Evolutionary conservation across 2,888 invertebrate genomes (phyloP), one percentile per base, ranked within the genome.

Genomic region (Chorisops tibialis): DNA sequence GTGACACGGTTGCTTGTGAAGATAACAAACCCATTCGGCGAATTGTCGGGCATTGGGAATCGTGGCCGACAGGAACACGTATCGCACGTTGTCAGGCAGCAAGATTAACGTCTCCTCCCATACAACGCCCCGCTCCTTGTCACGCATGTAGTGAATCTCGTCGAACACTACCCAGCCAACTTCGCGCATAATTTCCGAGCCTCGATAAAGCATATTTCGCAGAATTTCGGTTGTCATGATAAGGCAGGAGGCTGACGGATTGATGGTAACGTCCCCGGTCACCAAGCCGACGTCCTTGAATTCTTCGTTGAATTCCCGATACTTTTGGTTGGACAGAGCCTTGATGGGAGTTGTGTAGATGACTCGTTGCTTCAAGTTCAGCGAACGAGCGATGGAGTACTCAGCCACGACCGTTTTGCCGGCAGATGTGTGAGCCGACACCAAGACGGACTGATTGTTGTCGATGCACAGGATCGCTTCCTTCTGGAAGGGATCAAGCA

Each of bases 181-280:
- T 84, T 99, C 99, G 63, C 97, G 84, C 92, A 97, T 97, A 19
- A 99, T 88, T 82, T 99, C 97, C 39, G 96, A 96, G 51, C 99
- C 99, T 73, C 98, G 83, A 74, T 99, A 99, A 62, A 99, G 81
- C 99, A 99, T 99, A 72, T 96, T 96, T 66, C 99, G 83, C 65
- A 99, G 81, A 84, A 99, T 99, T 83, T 99, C 99, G n/a, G 99
- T 99, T 0, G 99, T 99, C 99, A 99, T 99, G 68, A 99, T 96
- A 38, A 99, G 85, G 78, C 97, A 95, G 59, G 96, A 96, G 12
- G 99, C 99, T 37, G 91, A 89, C 4, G 98, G 98, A 81, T 99
- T 99, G 59, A 99, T 96, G 0, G 99, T 99, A 2, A 99, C 98
- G 81, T 99, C 99, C 35, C 99, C 99, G 21, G 99, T 99, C 68